Base-by-base conservation (phyloP, 2,797 vertebrate genomes). In the Enteromius mattozi region DNA sequence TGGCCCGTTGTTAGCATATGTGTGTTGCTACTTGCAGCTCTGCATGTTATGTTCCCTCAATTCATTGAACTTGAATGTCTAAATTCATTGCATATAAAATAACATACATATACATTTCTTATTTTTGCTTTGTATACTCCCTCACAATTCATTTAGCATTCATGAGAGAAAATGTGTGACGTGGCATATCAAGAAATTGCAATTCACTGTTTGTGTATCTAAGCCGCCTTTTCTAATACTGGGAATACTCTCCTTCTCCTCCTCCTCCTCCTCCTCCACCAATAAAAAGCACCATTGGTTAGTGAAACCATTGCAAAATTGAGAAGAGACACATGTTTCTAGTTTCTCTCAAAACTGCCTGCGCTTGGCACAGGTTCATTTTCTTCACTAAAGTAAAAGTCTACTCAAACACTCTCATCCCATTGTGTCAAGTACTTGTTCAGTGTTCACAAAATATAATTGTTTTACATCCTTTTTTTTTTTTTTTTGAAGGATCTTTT, bases 251-350 rank as follows among this genome's bases (percentile, higher is more conserved):
- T 74, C n/a, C 69, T 47, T 51, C 79, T 56, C 49, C 40, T 40
- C 40, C 63, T 65, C 63, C 79, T 56, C 49, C 40, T 40, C 40
- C 63, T 65, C 63, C 66, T 69, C 66, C 68, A 21, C 27, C 56
- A 75, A 66, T 75, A 66, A 82, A 75, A 77, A 69, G 35, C n/a
- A 56, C 35, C 24, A 77, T 54, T 76, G 81, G 74, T 77, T 83
- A 21, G 59, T 66, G 49, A 76, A 77, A 86, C 84, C 27, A 80
- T 79, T 75, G 87, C 10, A 71, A 82, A 86, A 85, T 77, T 80
- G 70, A 82, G 24, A 40, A 54, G 4, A 5, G 21, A 21, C n/a
- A 72, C 78, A 59, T 88, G 54, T 86, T 87, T 77, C 5, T n/a
- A 75, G 88, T 81, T 85, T 80, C 68, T 40, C 51, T 21, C 2